Percentiles rank a stretch among this genome's conserved stretches.
Evolutionary conservation across 2,797 vertebrate genomes (phyloP).

Genomic region (Phyllotis vaccarum): DNA sequence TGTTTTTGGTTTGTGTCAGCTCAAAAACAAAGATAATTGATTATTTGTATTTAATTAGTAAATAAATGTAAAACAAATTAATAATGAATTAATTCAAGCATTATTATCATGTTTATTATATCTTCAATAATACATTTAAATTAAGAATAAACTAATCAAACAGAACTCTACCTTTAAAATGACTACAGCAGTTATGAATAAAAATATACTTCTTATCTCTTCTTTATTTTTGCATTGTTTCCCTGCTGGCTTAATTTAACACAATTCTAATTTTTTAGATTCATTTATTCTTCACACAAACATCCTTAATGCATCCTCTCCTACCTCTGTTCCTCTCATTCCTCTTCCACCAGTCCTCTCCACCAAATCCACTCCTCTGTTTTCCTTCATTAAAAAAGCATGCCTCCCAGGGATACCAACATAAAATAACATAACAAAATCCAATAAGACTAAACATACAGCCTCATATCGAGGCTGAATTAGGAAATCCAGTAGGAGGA

Average conservation of each 20-base stretch:
- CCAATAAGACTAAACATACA: background rate
- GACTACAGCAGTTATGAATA: background rate
- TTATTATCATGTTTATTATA: background rate
- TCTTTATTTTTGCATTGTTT: background rate
- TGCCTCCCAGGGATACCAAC: background rate
- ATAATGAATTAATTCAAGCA: background rate
- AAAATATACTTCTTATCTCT: background rate
- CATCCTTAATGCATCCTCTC: background rate
- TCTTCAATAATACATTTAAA: slow-evolving; percentile 27
- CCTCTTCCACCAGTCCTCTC: too few species aligned
- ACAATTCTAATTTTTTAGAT: background rate
- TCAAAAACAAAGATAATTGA: slow-evolving; percentile 15
- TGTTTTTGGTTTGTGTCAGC: background rate
- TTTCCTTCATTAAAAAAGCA: too few species aligned
- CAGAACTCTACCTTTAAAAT: background rate
- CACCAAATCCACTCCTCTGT: background rate
- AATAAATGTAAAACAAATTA: slow-evolving; percentile 5
- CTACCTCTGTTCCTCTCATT: background rate
- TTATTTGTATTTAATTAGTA: background rate
- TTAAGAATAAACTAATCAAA: background rate
- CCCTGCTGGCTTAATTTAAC: background rate
- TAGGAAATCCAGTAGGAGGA: background rate
- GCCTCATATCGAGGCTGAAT: background rate
- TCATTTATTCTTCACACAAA: background rate
- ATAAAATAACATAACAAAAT: background rate